Evolutionary conservation across 2,888 invertebrate genomes (phyloP).

Genomic region (Caenorhabditis japonica): DNA sequence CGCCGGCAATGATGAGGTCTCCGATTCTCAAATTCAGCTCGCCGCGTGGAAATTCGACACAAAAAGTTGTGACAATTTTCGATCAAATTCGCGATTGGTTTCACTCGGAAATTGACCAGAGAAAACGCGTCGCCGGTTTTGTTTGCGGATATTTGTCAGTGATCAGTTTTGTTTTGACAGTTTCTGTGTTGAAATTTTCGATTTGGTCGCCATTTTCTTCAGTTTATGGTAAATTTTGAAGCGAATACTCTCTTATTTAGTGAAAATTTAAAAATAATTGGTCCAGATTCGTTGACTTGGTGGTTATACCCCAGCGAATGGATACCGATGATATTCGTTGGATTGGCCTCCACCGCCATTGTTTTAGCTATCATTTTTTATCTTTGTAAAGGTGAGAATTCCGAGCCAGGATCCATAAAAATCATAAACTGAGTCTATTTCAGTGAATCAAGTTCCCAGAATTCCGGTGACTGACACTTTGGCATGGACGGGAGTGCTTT

Average conservation of each 20-base stretch:
- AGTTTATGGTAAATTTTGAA: constrained; percentile 29
- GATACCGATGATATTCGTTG: constrained; percentile 14
- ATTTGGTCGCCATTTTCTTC: constrained; percentile 50
- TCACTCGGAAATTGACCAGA: constrained; percentile 19
- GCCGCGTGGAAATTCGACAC: background rate
- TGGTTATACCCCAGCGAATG: constrained; percentile 21
- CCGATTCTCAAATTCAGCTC: constrained; percentile 23
- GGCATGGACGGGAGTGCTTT: constrained; percentile 9
- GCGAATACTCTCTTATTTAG: too few species aligned
- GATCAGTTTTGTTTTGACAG: constrained; percentile 12
- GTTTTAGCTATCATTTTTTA: constrained; percentile 4
- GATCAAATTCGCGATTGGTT: constrained; percentile 60
- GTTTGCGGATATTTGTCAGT: constrained; percentile 5
- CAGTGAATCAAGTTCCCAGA: constrained; percentile 29
- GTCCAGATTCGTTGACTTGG: constrained; percentile 33
- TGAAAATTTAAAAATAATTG: too few species aligned
- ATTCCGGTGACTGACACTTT: constrained; percentile 16
- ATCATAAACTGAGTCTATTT: background rate
- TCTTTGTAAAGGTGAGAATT: constrained; percentile 38
- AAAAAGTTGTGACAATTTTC: constrained; percentile 45
- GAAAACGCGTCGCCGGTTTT: constrained; percentile 15
- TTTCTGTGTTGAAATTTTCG: constrained; percentile 38
- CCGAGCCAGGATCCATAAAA: background rate
- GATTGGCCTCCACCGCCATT: background rate
- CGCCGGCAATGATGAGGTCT: constrained; percentile 21